A percentile compares a stretch with the other conserved stretches of the same genome.
phyloP scores from a whole-genome alignment of 2,797 vertebrate genomes.

The Sebastes nivosus region DNA sequence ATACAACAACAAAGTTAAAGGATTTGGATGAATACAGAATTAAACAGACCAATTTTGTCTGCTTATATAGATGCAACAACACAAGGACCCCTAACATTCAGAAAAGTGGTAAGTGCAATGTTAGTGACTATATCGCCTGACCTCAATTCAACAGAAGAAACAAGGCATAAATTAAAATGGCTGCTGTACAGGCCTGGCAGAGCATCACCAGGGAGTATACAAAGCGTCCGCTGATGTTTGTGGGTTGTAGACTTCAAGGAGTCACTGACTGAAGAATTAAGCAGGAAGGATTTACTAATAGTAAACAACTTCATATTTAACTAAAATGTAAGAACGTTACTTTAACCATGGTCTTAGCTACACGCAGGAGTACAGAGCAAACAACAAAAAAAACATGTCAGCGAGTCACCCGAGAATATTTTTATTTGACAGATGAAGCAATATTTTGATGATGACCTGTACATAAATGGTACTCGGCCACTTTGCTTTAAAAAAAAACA shows the following conservation, averaged over 20 bases:
- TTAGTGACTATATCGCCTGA: not conserved
- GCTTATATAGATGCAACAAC: not conserved
- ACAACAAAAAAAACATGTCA: not conserved
- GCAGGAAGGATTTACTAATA: not conserved
- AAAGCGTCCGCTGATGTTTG: not conserved
- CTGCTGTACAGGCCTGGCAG: too few relatives aligned
- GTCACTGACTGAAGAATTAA: not conserved
- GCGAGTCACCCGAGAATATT: conserved; percentile 67
- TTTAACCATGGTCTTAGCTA: not conserved
- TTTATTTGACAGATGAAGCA: conserved; percentile 77
- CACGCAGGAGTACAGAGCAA: not conserved
- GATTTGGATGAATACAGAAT: not conserved
- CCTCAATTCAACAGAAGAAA: not conserved
- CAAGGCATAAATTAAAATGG: not conserved
- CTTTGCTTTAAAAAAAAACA: conserved; percentile 55
- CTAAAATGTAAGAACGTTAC: too few relatives aligned
- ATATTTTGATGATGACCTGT: conserved; percentile 82
- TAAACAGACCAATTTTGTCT: not conserved
- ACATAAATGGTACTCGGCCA: conserved; percentile 54
- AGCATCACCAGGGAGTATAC: not conserved
- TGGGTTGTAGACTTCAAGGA: not conserved
- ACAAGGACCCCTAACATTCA: not conserved
- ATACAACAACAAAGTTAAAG: not conserved
- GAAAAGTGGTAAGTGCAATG: not conserved
- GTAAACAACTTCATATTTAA: not conserved